Base-by-base conservation (phyloP, 2,888 invertebrate species). In the Nasonia oneida region DNA sequence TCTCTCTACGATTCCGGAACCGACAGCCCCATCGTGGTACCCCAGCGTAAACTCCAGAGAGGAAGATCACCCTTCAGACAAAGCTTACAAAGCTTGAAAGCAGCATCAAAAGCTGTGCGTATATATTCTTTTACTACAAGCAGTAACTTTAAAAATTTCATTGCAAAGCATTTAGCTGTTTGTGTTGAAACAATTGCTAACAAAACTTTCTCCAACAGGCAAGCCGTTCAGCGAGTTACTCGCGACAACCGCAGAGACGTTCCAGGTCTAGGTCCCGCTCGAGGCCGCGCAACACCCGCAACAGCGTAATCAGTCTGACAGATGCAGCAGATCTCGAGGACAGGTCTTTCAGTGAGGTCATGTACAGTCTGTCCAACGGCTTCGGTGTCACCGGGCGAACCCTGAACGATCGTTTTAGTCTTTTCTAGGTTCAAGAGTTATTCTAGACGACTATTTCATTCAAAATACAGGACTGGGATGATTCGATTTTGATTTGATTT, bases 331-430 rank as follows among this genome's bases (percentile, higher is more conserved):
- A 87, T 18, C 89, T 91, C 4, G 92, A 92, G 61, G 92, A 93
- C 83, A 90, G 93, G 67, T 91, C 90, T 3, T 93, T 93, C 88
- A 92, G 92, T 84, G 90, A 92, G 88, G 90, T 93, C 83, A 92
- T 93, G 92, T 93, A 93, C 88, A 93, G 93, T 82, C 83, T 93
- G 23, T 90, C 92, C 2, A 90, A 91, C 53, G 91, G 91, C 67
- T 89, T 92, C 8, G 93, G 93, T 18, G 91, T 93, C 29, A 93
- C 93, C 3, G 91, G 91, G 33, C 90, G 93, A 86, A 93, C 93
- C 8, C 93, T 93, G 39, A 93, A 93, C 80, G 93, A 93, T 88
- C 90, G 93, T 89, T 93, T 93, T 88, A 93, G 93, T 82, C 91
- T 90, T 8, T 79, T 84, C n/a, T 82, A 81, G 14, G 33, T 37